phyloP scores from a whole-genome alignment of 2,888 invertebrate genomes.

The Hemicrepidius hirtus region DNA sequence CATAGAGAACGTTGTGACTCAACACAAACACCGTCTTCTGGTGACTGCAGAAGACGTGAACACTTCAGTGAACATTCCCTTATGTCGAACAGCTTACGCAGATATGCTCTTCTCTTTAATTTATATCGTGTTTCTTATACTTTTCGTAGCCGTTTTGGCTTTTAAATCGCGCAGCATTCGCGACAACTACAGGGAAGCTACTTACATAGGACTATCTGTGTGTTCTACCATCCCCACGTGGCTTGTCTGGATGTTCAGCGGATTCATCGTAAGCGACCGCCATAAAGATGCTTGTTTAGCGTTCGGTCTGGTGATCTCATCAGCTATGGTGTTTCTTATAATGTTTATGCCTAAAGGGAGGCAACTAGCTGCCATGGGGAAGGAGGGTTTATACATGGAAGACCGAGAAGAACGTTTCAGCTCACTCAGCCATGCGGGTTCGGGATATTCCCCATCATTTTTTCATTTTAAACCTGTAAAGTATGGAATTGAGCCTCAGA shows the following conservation, averaged over 20 bases:
- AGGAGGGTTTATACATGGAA: conserved; percentile 88
- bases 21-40: conserved; percentile 67
- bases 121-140: conserved; percentile 89
- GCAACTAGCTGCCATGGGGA: conserved; percentile 93
- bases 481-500: conserved; percentile 73
- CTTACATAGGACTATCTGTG: conserved; percentile 92
- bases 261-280: conserved; percentile 84
- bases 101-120: conserved; percentile 86
- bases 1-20: conserved; percentile 66
- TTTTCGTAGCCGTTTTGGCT: conserved; percentile 89
- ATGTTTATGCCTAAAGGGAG: conserved; percentile 97
- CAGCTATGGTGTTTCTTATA: conserved; percentile 89
- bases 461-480: conserved; percentile 94
- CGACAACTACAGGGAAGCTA: conserved; percentile 95
- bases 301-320: conserved; percentile 90
- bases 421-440: conserved; percentile 84
- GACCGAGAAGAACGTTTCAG: conserved; percentile 89
- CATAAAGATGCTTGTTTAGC: conserved; percentile 92
- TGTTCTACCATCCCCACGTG: conserved; percentile 91
- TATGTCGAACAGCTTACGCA: conserved; percentile 81
- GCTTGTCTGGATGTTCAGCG: conserved; percentile 89
- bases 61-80: conserved; percentile 67
- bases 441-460: conserved; percentile 93
- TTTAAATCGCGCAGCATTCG: conserved; percentile 91
- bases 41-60: conserved; percentile 70